Conservation (phyloP, 2,113 vertebrate genomes). For the Archilochus colubris region DNA sequence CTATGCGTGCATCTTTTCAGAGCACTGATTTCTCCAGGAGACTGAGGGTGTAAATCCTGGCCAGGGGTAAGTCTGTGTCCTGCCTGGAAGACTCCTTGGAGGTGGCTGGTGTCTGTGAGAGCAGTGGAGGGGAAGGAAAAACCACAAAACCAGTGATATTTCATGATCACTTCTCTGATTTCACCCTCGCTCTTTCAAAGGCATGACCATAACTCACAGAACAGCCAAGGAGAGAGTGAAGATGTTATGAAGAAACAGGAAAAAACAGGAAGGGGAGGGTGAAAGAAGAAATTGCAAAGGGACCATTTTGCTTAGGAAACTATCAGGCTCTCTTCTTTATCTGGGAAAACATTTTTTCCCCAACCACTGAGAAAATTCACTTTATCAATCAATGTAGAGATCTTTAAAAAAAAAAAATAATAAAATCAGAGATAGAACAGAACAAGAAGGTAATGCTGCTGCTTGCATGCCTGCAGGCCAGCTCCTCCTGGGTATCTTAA, state of each 20-base stretch:
- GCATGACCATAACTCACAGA: accelerated
- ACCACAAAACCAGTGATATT: not conserved
- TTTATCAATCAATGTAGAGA: not conserved
- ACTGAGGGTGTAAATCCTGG: not conserved
- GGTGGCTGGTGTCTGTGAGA: not conserved
- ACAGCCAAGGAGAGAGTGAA: not conserved
- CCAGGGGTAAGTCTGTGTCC: not conserved
- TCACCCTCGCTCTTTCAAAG: not conserved
- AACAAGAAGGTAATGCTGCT: not conserved
- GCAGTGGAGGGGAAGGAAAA: not conserved
- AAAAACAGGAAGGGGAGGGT: not conserved
- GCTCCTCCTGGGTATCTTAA: not conserved
- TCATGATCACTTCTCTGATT: not conserved
- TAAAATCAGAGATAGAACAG: not conserved
- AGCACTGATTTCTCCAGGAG: not conserved
- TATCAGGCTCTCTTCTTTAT: not conserved
- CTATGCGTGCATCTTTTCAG: not conserved
- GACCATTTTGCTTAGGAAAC: not conserved
- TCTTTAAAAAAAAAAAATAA: not conserved
- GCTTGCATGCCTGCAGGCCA: not conserved
- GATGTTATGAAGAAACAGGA: not conserved
- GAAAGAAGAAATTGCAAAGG: not conserved
- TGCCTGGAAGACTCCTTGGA: not conserved
- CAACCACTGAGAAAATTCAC: not conserved
- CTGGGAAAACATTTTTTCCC: not conserved